A percentile compares a stretch with the other conserved stretches of the same genome.
These are phyloP conservation scores for Numenius phaeopus DNA, from an alignment of 2,797 vertebrate genomes.

Conservation along the genomic window DNA sequence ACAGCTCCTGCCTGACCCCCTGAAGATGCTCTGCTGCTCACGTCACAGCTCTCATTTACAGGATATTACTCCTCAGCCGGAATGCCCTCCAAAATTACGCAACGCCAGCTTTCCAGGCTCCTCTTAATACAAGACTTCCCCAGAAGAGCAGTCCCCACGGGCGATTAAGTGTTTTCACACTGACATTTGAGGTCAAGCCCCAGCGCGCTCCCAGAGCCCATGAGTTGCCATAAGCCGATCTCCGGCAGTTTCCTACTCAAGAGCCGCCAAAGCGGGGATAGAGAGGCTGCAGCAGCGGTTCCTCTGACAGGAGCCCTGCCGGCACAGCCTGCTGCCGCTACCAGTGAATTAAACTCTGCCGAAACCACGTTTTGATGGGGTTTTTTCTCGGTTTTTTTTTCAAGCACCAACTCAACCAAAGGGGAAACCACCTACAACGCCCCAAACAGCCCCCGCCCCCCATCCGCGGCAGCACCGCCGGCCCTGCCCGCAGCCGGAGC, in stretches of 20 bases:
- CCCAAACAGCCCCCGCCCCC: background rate
- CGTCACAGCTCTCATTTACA: background rate
- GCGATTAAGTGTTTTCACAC: rapidly evolving
- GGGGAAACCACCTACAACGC: background rate
- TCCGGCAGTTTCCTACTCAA: rapidly evolving
- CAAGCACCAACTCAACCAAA: background rate
- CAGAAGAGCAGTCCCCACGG: background rate
- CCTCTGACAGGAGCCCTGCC: background rate
- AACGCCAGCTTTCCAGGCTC: background rate
- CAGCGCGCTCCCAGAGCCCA: rapidly evolving
- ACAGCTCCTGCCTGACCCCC: background rate
- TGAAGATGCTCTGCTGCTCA: rapidly evolving
- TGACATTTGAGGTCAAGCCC: background rate
- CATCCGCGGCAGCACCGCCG: background rate
- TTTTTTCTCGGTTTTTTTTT: rapidly evolving
- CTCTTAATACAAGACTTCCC: rapidly evolving
- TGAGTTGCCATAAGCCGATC: rapidly evolving
- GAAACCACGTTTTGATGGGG: background rate
- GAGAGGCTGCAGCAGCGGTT: rapidly evolving
- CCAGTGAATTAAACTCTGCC: rapidly evolving
- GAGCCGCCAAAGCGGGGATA: background rate
- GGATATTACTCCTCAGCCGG: background rate
- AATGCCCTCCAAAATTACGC: background rate
- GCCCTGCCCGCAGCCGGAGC: background rate
- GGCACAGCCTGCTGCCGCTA: background rate